A percentile compares a stretch with the other conserved stretches of the same genome.
These are phyloP conservation scores for Clarias fuscus DNA, from an alignment of 2,797 vertebrate genomes.

Conservation along the genomic window DNA sequence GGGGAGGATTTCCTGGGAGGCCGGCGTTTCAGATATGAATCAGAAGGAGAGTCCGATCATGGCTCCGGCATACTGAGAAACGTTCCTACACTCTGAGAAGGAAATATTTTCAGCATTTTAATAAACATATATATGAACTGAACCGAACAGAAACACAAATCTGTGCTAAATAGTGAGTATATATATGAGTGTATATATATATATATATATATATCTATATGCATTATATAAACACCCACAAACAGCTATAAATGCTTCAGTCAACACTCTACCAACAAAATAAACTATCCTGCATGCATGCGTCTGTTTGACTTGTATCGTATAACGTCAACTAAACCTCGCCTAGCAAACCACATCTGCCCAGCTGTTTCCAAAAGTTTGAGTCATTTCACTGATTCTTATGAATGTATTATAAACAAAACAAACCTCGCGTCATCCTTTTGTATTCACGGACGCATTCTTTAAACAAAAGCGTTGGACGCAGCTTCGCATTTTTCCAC, in stretches of 20 bases:
- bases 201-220: background rate
- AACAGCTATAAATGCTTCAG: background rate
- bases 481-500: background rate
- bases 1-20: too few relatives aligned
- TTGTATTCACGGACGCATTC: background rate
- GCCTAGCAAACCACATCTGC: background rate
- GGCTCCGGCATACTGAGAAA: too few relatives aligned
- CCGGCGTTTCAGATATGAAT: too few relatives aligned
- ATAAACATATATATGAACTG: background rate
- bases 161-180: background rate
- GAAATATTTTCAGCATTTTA: constrained; percentile 25
- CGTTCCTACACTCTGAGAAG: background rate
- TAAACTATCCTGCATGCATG: background rate
- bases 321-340: constrained; percentile 5
- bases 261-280: background rate
- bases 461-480: background rate
- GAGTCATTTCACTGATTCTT: background rate
- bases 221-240: background rate
- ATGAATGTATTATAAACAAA: background rate
- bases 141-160: constrained; percentile 30
- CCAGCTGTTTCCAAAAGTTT: background rate
- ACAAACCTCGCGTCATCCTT: background rate
- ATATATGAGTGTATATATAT: background rate
- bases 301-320: background rate
- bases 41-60: too few relatives aligned